Evolutionary conservation across 2,797 vertebrate genomes (phyloP).

Genomic region (Sebastes hopkinsi): DNA sequence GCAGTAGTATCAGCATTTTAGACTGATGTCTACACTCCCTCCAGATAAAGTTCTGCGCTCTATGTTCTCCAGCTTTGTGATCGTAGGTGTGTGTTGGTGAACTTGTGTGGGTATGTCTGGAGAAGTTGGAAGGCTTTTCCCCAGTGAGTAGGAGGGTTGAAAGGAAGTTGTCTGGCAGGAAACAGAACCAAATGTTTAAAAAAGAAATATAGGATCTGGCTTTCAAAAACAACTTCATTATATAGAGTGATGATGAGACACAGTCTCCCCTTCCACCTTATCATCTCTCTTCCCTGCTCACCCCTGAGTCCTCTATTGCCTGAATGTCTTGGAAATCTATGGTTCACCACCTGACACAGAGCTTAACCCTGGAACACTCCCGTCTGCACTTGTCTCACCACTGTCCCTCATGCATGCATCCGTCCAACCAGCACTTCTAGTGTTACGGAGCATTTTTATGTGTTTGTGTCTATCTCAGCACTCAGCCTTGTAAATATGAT

Average conservation of each 20-base stretch:
- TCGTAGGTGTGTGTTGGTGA: not conserved
- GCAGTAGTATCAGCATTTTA: not conserved
- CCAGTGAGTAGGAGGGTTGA: not conserved
- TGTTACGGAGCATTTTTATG: not conserved
- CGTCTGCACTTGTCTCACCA: conserved; percentile 44
- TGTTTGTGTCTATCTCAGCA: not conserved
- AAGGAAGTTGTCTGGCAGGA: conserved; percentile 15
- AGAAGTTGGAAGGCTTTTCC: conserved; percentile 5
- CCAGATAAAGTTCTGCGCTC: not conserved
- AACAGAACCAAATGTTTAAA: conserved; percentile 25
- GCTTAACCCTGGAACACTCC: conserved; percentile 16
- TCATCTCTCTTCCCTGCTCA: not conserved
- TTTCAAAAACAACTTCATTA: conserved; percentile 12
- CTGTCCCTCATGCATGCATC: not conserved
- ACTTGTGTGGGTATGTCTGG: conserved; percentile 15
- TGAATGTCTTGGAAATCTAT: not conserved
- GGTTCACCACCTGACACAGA: conserved; percentile 3
- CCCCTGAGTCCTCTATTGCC: not conserved
- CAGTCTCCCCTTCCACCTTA: not conserved
- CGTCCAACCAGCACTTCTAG: not conserved
- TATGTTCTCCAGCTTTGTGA: not conserved
- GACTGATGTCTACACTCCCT: not conserved
- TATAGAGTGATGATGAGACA: conserved; percentile 23
- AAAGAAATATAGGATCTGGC: conserved; percentile 11
- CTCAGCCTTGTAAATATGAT: not conserved